Base-by-base conservation (phyloP, 1,140 invertebrate species). In the Drosophila gunungcola region DNA sequence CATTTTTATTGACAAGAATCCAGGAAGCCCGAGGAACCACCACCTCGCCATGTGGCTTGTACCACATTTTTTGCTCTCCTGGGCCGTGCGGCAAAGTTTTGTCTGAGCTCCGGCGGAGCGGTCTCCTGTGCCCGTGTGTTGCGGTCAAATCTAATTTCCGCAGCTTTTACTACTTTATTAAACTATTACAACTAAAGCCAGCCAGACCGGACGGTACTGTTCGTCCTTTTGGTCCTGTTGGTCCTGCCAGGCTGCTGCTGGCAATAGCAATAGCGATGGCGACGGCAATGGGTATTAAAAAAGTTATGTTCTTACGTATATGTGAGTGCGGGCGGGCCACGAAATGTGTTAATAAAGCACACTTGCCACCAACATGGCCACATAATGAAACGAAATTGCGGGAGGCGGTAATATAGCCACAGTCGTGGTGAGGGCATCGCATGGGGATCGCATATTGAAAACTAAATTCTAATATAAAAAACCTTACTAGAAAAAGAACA, bases 291-390 rank as follows among this genome's bases (percentile, higher is more conserved):
- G 80, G 84, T 88, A 89, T 89, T 88, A 88, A 86, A 86, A 86
- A 86, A 86, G 83, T 86, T 86, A 86, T 89, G 60, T 63, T 57
- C 25, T 46, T 16, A 51, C 32, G 34, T 76, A 39, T 55, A 55
- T 51, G 27, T 58, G 25, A 45, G 55, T 25, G 45, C 42, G 63
- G 39, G 43, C 49, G 70, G 58, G 36, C 61, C 73, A 67, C 67
- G 54, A 80, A 89, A 89, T 89, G 88, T 90, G 88, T 90, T 90
- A 90, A 90, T 90, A 90, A 90, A 90, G 88, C 83, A 91, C 88
- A 90, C 88, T 90, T 88, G 85, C 85, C 65, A 76, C 80, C 84
- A 54, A 75, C 85, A 83, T 88, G 83, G 75, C 82, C 82, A 90
- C 80, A 88, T 86, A 86, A 86, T 86, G 82, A 86, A 86, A 86